Evolutionary conservation across 2,888 invertebrate species (phyloP).

Genomic region (Acleris cristana): DNA sequence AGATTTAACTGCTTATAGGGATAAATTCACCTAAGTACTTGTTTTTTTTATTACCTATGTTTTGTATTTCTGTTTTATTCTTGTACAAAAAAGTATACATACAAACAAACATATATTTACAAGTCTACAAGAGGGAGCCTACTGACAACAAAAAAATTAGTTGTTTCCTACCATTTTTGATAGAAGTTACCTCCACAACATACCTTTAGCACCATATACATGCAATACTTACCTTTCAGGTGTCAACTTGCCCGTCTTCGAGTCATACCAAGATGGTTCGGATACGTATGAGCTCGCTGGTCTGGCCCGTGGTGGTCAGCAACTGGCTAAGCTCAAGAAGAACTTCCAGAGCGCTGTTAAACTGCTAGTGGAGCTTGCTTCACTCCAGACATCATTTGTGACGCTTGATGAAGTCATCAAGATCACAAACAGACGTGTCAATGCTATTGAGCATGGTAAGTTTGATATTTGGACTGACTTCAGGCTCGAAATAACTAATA

Average conservation of each 20-base stretch:
- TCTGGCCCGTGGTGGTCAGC: conserved; percentile 98
- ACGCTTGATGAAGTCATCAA: conserved; percentile 99
- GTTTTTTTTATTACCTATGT: too few relatives aligned
- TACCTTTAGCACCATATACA: background rate
- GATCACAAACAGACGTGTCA: conserved; percentile 99
- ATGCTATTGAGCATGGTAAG: conserved; percentile 98
- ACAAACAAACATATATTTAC: too few relatives aligned
- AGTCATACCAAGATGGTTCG: conserved; percentile 96
- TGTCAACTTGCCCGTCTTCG: conserved; percentile 97
- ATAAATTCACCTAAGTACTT: too few relatives aligned
- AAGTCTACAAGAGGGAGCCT: too few relatives aligned
- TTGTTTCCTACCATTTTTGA: background rate
- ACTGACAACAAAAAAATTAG: too few relatives aligned
- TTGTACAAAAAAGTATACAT: too few relatives aligned
- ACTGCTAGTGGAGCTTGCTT: conserved; percentile 97
- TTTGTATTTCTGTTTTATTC: too few relatives aligned
- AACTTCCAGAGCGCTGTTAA: conserved; percentile 98
- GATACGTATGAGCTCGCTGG: conserved; percentile 99
- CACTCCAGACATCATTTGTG: conserved; percentile 98
- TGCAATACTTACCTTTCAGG: conserved; percentile 80
- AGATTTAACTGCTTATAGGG: too few relatives aligned
- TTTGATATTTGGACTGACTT: background rate
- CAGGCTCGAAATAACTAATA: background rate
- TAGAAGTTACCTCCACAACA: background rate
- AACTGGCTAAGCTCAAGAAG: conserved; percentile 97